Evolutionary conservation across 37 sponge, comb jelly and placozoan species (phyloP).

Genomic region (Geodia barretti): DNA sequence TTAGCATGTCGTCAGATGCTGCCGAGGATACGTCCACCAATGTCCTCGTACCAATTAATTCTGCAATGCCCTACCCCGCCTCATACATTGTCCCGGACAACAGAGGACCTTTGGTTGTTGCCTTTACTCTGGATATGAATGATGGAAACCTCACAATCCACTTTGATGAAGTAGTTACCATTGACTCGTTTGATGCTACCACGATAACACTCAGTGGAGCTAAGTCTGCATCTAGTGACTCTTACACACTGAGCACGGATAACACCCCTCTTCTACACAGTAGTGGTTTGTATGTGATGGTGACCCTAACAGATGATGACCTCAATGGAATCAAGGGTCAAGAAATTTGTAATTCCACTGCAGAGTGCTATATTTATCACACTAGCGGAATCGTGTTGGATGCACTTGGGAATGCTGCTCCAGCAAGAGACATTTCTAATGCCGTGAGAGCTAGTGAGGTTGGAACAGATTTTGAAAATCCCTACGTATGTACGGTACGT

Average conservation of each 20-base stretch:
- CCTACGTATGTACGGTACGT: conserved; percentile 57
- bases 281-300: conserved; percentile 46
- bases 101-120: conserved; percentile 73
- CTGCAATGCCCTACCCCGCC: conserved; percentile 52
- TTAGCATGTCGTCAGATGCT: conserved; percentile 54
- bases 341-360: conserved; percentile 76
- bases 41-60: conserved; percentile 43
- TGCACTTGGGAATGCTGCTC: conserved; percentile 52
- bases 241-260: conserved; percentile 42
- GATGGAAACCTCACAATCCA: conserved; percentile 82
- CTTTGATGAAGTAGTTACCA: conserved; percentile 79
- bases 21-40: conserved; percentile 66
- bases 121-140: conserved; percentile 84
- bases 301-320: conserved; percentile 63
- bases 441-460: conserved; percentile 68
- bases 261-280: conserved; percentile 24
- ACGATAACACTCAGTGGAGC: conserved; percentile 54
- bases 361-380: conserved; percentile 76
- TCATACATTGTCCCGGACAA: conserved; percentile 57
- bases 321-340: conserved; percentile 81
- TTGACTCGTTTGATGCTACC: conserved; percentile 45
- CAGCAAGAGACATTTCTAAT: conserved; percentile 39
- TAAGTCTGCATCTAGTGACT: conserved; percentile 7
- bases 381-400: conserved; percentile 54
- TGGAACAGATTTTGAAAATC: conserved; percentile 61